Conservation (phyloP, 2,113 vertebrate species). For the Lontra canadensis region DNA sequence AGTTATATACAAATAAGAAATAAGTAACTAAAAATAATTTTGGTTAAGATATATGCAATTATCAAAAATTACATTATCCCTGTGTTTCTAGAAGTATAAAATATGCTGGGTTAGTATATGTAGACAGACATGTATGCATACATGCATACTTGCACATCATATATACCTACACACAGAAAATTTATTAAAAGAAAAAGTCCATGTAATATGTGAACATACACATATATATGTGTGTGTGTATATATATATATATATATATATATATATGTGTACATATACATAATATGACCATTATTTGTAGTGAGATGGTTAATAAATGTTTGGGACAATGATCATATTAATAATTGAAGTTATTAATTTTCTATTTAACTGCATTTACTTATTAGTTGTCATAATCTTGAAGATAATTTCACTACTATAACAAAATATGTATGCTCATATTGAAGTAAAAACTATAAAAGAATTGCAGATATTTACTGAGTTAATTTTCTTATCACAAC, state of each 20-base stretch:
- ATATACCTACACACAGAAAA: neutral
- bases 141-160: neutral
- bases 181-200: neutral
- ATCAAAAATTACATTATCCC: neutral
- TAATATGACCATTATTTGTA: neutral
- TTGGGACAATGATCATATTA: neutral
- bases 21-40: neutral
- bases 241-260: neutral
- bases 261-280: neutral
- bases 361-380: neutral
- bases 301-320: neutral
- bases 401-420: neutral
- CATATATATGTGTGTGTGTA: neutral
- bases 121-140: neutral
- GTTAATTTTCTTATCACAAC: neutral
- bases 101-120: neutral
- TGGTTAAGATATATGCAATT: neutral
- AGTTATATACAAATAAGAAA: neutral
- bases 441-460: conserved; percentile 25
- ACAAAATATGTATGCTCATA: conserved; percentile 33
- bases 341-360: neutral
- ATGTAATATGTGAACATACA: neutral
- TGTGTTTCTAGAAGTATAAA: neutral
- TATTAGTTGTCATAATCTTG: neutral
- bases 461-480: neutral